Evolutionary conservation across 2,797 vertebrate species (phyloP), one percentile per base, ranked within the genome.

Genomic region (Danio tinwini): DNA sequence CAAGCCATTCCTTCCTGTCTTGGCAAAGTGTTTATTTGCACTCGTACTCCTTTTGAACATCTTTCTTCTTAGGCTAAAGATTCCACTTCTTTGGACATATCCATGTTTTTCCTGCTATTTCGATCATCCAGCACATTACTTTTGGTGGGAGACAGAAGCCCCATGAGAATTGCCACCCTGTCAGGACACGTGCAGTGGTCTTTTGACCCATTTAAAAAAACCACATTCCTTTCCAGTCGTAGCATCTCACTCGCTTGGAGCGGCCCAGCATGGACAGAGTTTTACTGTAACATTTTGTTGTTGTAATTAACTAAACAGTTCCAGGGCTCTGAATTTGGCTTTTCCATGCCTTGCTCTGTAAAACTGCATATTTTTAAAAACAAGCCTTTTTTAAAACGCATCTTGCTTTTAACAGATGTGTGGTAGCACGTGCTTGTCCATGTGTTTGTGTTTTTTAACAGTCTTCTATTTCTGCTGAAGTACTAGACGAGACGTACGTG

Each of bases 171-270:
- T 83, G 47, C 80, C 87, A 85, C 84, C 82, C 72, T 88, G 73
- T 49, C 52, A 85, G 80, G 83, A 90, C 93, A 94, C 90, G 90
- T 94, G 93, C 90, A 86, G 82, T 89, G 90, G 91, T 90, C 91
- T 88, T 90, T 88, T 90, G 92, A 91, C 89, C 91, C 88, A 91
- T 90, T 93, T 90, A 90, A 89, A 91, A 91, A 69, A 84, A 84
- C 61, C 78, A 73, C 61, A 77, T 17, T 77, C 87, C 91, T 90
- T 92, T 91, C 92, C 90, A 82, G 87, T 71, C 68, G 50, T 80
- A 17, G 50, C 68, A 86, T 85, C 83, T 80, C 81, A 19, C 86
- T 84, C 83, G 80, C 82, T 86, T 58, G 56, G 83, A 78, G 84
- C 80, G 71, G 81, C 44, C 52, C 85, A 89, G 83, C 71, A 69